Evolutionary conservation across 2,888 invertebrate genomes (phyloP), one percentile per base, ranked within the genome.

Genomic region (Neoitamus cyanurus): DNA sequence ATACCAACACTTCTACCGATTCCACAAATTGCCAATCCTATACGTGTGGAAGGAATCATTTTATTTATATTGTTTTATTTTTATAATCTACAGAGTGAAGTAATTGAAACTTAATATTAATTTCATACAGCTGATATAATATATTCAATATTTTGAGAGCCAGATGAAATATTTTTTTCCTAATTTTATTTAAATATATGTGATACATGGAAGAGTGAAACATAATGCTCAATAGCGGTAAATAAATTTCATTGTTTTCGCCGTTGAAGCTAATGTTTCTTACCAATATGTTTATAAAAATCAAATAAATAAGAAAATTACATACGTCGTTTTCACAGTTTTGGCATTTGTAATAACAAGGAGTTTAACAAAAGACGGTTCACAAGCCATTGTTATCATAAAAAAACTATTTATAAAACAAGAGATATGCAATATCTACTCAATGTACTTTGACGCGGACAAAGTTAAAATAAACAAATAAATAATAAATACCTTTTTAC

Each of bases 21-120:
- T 89, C 91, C 91, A 89, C 90, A 91, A 88, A 91, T 90, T 87
- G 91, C 90, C 88, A 91, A 89, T 88, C 91, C 91, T 91, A 90
- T 73, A 82, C 72, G 48, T 42, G 31, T 83, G 69, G 82, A 82
- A 82, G 82, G 68, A 69, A 75, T 84, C 4, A 75, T 84, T 80
- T 46, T 80, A 80, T 80, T 72, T 80, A 70, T 42, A 36, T 80
- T 9, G 72, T 11, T 46, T 36, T 1, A 31, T 30, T 84, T 28
- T 1, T 77, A 28, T 28, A 46, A 20, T 28, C 46, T 13, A 69
- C 20, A 25, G 58, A 25, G 58, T 58, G 58, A 58, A 48, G 28
- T 34, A 34, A 36, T 73, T 73, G 34, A 34, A 15, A 20, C 20
- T 70, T 20, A 46, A 72, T 46, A 42, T 25, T 69, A 83, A 28